These are phyloP conservation scores for Morone saxatilis DNA, from an alignment of 2,113 vertebrate genomes.

Conservation along the genomic window DNA sequence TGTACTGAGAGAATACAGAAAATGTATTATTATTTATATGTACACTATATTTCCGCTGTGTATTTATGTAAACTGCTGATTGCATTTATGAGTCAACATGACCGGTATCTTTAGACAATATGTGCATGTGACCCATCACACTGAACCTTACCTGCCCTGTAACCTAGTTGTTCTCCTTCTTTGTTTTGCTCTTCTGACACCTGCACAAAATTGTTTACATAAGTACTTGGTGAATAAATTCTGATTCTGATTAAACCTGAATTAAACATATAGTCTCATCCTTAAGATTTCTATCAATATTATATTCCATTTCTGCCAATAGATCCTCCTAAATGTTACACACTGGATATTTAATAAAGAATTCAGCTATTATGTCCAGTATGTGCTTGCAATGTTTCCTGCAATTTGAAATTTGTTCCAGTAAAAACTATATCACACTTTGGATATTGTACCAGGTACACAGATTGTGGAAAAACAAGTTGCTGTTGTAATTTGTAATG, in stretches of 20 bases:
- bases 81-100: not conserved
- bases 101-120: not conserved
- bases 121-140: not conserved
- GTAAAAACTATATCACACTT: not conserved
- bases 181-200: not conserved
- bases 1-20: not conserved
- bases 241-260: too few relatives aligned
- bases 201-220: not conserved
- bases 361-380: too few relatives aligned
- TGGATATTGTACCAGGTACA: not conserved
- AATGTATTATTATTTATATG: not conserved
- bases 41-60: not conserved
- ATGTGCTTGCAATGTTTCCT: too few relatives aligned
- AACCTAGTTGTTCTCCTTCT: not conserved
- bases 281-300: too few relatives aligned
- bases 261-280: too few relatives aligned
- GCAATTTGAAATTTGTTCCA: not conserved
- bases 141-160: not conserved
- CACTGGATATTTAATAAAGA: too few relatives aligned
- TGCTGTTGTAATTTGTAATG: too few relatives aligned
- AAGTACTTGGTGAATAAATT: too few relatives aligned
- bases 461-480: not conserved
- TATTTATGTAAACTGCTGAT: not conserved
- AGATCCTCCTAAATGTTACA: too few relatives aligned
- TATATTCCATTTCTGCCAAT: too few relatives aligned